Conservation (phyloP, 2,113 vertebrate genomes). For the Pelobates fuscus region DNA sequence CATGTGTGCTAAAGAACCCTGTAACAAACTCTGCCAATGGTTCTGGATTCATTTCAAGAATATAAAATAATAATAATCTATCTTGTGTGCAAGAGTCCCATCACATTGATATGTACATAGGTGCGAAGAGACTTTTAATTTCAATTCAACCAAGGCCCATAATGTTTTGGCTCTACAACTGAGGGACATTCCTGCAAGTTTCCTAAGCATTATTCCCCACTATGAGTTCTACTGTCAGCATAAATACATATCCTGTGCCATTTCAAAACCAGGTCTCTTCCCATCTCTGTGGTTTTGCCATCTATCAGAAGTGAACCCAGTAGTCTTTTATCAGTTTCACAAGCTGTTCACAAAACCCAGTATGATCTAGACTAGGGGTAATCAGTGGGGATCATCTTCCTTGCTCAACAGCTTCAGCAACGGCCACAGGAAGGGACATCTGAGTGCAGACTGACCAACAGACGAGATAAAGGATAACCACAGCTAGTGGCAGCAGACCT, state of each 20-base stretch:
- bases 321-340: conserved; percentile 34
- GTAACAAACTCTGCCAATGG: no score
- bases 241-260: not conserved
- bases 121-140: no score
- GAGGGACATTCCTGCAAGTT: not conserved
- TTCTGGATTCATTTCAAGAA: no score
- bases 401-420: conserved; percentile 18
- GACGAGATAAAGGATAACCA: conserved; percentile 19
- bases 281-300: not conserved
- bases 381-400: conserved; percentile 35
- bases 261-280: not conserved
- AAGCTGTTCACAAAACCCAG: not conserved
- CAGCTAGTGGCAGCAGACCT: not conserved
- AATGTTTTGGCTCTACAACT: no score
- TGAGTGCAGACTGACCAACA: conserved; percentile 25
- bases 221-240: not conserved
- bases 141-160: no score
- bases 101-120: no score
- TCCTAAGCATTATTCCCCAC: not conserved
- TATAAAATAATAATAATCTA: no score
- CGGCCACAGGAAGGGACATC: conserved; percentile 31
- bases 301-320: conserved; percentile 6
- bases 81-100: no score
- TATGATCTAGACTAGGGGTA: conserved; percentile 26
- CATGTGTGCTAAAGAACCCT: no score